phyloP scores from a whole-genome alignment of 2,797 vertebrate genomes.

The Malacoctenus gilli region DNA sequence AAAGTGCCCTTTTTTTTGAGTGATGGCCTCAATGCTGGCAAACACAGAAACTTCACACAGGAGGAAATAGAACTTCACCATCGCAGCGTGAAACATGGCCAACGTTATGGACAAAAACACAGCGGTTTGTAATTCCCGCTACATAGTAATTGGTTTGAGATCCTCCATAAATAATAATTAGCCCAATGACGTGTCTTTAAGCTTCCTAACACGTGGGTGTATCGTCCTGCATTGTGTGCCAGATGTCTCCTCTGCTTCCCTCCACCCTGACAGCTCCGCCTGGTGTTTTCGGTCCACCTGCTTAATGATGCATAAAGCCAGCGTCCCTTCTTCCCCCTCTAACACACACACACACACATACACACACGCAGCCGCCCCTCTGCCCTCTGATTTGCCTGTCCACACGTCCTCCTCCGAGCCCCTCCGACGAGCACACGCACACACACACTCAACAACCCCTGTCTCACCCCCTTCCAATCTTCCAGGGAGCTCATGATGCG shows the following conservation, averaged over 20 bases:
- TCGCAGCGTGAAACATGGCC: slow-evolving; percentile 8
- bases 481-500: slow-evolving; percentile 58
- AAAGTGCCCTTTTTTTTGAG: no score
- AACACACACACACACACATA: slow-evolving; percentile 27
- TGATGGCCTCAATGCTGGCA: no score
- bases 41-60: no score
- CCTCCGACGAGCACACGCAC: slow-evolving; percentile 41
- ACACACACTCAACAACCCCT: slow-evolving; percentile 35
- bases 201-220: slow-evolving; percentile 61
- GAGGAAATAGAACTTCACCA: no score
- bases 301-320: slow-evolving; percentile 79
- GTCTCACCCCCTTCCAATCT: slow-evolving; percentile 36
- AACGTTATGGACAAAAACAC: slow-evolving; percentile 11
- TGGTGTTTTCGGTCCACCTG: slow-evolving; percentile 73
- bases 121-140: slow-evolving; percentile 9
- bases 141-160: slow-evolving; percentile 46
- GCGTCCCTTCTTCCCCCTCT: slow-evolving; percentile 44
- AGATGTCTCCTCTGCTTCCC: slow-evolving; percentile 70
- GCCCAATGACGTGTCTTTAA: slow-evolving; percentile 41
- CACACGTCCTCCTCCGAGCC: slow-evolving; percentile 49
- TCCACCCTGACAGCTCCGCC: slow-evolving; percentile 53
- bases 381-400: slow-evolving; percentile 50
- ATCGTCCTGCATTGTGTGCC: slow-evolving; percentile 60
- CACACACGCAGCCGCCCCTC: slow-evolving; percentile 18
- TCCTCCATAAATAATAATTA: slow-evolving; percentile 59